phyloP scores from a whole-genome alignment of 2,113 vertebrate species.

The Amblyornis subalaris region DNA sequence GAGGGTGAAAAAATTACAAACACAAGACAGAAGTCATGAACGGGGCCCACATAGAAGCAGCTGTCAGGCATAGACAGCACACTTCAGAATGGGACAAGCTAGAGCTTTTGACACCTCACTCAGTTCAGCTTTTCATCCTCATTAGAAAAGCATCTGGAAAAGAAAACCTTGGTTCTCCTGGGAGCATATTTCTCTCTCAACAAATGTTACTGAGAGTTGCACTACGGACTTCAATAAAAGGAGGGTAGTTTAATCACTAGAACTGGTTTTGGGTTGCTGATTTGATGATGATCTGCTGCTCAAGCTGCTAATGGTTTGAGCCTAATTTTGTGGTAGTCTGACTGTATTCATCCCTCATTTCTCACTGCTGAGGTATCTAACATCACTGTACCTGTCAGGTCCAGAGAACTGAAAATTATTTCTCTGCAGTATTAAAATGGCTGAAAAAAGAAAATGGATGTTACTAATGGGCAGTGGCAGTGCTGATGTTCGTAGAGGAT shows the following conservation, averaged over 20 bases:
- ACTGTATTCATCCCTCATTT: not conserved
- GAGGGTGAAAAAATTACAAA: not conserved
- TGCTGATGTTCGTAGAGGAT: not conserved
- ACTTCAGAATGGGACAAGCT: not conserved
- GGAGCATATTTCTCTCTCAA: not conserved
- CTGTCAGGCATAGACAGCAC: not conserved
- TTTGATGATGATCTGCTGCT: not conserved
- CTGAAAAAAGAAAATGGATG: not conserved
- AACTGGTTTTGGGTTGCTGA: not conserved
- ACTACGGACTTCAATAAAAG: rapidly evolving
- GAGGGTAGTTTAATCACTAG: not conserved
- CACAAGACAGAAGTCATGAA: not conserved
- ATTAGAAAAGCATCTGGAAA: not conserved
- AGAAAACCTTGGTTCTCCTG: not conserved
- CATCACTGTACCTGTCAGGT: not conserved
- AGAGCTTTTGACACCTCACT: not conserved
- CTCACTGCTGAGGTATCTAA: not conserved
- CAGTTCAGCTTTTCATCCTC: not conserved
- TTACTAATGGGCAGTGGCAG: not conserved
- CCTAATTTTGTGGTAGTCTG: not conserved
- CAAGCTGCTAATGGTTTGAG: not conserved
- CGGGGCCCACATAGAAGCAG: not conserved
- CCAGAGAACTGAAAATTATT: not conserved
- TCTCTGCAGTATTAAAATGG: not conserved
- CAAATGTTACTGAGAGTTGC: not conserved